Percentiles rank a stretch among this genome's conserved stretches.
These are phyloP conservation scores for Paratilapia polleni DNA, from an alignment of 2,113 vertebrate genomes.

Conservation along the genomic window DNA sequence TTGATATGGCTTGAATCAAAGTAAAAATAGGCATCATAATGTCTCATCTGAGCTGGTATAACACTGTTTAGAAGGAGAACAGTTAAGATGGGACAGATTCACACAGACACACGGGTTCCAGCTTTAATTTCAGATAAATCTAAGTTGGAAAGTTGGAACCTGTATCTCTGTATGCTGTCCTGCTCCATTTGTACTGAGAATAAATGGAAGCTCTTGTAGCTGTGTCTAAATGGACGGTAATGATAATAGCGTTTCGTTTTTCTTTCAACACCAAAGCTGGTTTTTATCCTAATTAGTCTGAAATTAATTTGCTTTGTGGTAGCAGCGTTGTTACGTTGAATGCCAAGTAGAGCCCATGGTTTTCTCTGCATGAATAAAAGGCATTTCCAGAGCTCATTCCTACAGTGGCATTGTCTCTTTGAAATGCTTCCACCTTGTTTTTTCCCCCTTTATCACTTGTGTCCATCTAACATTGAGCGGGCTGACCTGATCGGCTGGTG, in stretches of 20 bases:
- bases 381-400: conserved; percentile 13
- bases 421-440: conserved; percentile 19
- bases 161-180: conserved; percentile 1
- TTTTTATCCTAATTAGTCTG: conserved; percentile 68
- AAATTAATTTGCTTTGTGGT: conserved; percentile 69
- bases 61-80: conserved; percentile 1
- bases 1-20: conserved; percentile 28
- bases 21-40: background rate
- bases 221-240: conserved; percentile 49
- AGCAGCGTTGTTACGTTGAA: conserved; percentile 24
- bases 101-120: background rate
- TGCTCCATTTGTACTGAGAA: conserved; percentile 1
- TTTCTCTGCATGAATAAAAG: conserved; percentile 22
- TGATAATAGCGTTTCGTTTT: conserved; percentile 63
- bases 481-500: conserved; percentile 26
- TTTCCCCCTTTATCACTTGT: conserved; percentile 29
- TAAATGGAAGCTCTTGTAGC: conserved; percentile 46
- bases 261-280: conserved; percentile 51
- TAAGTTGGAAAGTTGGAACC: background rate
- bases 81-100: background rate
- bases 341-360: conserved; percentile 45
- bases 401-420: background rate
- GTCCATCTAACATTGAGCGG: conserved; percentile 61
- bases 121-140: background rate
- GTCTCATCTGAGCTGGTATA: background rate